A percentile compares a stretch with the other conserved stretches of the same genome.
phyloP scores from a whole-genome alignment of 92 coral and sea anemone genomes.

The Chrysogorgia sp. region DNA sequence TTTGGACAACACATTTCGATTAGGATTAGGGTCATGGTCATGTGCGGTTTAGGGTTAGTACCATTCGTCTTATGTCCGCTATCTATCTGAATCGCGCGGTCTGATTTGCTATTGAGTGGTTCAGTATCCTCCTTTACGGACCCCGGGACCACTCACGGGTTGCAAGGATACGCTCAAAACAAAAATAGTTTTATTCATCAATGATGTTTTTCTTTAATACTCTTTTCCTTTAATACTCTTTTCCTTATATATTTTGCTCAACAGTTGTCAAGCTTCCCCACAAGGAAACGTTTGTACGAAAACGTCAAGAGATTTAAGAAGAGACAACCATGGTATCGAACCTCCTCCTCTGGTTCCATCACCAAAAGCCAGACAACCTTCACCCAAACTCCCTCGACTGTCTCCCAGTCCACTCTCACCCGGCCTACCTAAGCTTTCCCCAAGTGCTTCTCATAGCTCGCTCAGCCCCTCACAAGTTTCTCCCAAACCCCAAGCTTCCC shows the following conservation, averaged over 20 bases:
- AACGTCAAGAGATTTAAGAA: conserved; percentile 1
- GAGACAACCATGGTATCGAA: conserved; percentile 4
- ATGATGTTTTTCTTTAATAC: too few relatives aligned
- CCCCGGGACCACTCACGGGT: too few relatives aligned
- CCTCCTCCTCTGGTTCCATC: background rate
- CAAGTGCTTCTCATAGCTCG: conserved; percentile 30
- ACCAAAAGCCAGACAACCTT: background rate
- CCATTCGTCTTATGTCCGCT: too few relatives aligned
- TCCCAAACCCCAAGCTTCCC: conserved; percentile 32
- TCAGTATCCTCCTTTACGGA: too few relatives aligned
- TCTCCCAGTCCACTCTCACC: conserved; percentile 34
- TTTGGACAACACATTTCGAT: too few relatives aligned
- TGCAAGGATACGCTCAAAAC: too few relatives aligned
- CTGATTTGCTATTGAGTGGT: too few relatives aligned
- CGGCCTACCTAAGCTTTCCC: conserved; percentile 23
- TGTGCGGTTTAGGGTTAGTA: too few relatives aligned
- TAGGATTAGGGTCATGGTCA: too few relatives aligned
- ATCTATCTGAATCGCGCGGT: too few relatives aligned
- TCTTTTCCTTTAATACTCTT: too few relatives aligned
- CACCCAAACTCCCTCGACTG: conserved; percentile 5
- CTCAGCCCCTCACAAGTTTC: conserved; percentile 39
- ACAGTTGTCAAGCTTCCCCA: background rate
- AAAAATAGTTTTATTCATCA: too few relatives aligned
- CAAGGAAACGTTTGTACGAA: background rate
- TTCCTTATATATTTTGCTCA: background rate